A percentile compares a stretch with the other conserved stretches of the same genome.
phyloP scores from a whole-genome alignment of 2,888 invertebrate species.

The Epinotia bilunana region DNA sequence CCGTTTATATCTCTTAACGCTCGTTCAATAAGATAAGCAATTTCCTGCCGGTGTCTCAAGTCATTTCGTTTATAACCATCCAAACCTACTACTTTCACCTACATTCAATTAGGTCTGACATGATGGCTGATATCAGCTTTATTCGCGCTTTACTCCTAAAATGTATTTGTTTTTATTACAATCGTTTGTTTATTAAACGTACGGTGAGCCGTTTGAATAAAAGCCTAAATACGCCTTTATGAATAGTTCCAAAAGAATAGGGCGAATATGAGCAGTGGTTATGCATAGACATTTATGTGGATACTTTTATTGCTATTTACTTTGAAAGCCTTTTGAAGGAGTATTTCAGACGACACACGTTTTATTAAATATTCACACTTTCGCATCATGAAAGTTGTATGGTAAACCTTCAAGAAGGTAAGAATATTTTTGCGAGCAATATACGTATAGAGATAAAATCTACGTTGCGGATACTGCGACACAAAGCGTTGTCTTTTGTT shows the following conservation, averaged over 20 bases:
- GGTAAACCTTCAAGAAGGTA: slow-evolving; percentile 34
- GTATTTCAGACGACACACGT: slow-evolving; percentile 32
- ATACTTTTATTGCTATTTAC: slow-evolving; percentile 44
- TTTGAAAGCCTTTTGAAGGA: slow-evolving; percentile 38
- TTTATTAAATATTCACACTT: slow-evolving; percentile 45
- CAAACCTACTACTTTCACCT: no score
- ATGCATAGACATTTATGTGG: slow-evolving; percentile 36
- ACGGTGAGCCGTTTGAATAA: slow-evolving; percentile 3
- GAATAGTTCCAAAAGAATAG: slow-evolving; percentile 18
- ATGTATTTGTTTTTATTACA: neutral
- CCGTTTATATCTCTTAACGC: no score
- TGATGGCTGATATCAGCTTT: neutral
- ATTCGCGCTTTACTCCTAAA: neutral
- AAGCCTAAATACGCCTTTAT: slow-evolving; percentile 12
- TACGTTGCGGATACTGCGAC: slow-evolving; percentile 4
- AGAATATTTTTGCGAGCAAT: slow-evolving; percentile 22
- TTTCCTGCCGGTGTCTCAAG: no score
- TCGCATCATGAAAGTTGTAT: slow-evolving; percentile 33
- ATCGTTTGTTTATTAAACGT: neutral
- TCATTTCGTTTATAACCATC: no score
- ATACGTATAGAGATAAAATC: slow-evolving; percentile 19
- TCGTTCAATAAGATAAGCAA: no score
- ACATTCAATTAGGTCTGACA: neutral
- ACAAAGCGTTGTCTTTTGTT: slow-evolving; percentile 2
- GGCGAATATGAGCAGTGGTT: slow-evolving; percentile 14